These are phyloP conservation scores for Steromphala cineraria DNA, from an alignment of 2,888 invertebrate species.

Conservation along the genomic window DNA sequence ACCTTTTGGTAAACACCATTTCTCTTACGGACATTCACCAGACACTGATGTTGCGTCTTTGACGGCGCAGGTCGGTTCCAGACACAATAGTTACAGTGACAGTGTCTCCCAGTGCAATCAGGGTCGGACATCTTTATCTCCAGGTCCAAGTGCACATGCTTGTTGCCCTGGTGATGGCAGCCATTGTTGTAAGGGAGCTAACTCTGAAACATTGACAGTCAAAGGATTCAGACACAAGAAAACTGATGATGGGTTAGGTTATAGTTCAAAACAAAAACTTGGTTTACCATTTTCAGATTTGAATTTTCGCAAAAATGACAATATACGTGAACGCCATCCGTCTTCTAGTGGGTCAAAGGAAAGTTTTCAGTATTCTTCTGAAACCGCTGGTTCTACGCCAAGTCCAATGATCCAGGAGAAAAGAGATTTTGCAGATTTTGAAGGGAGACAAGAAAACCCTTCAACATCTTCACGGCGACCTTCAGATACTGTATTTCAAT, in stretches of 20 bases:
- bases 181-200: constrained; percentile 25
- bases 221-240: neutral
- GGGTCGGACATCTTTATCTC: neutral
- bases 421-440: neutral
- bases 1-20: constrained; percentile 20
- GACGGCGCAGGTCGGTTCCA: constrained; percentile 7
- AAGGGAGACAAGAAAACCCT: neutral
- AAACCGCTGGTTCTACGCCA: neutral
- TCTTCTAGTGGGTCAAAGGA: neutral
- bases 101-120: neutral
- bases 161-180: neutral
- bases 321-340: neutral
- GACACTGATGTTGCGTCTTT: constrained; percentile 16
- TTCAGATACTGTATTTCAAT: neutral
- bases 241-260: neutral
- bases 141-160: constrained; percentile 13
- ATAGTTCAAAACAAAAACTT: neutral
- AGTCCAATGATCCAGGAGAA: neutral
- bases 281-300: constrained; percentile 2
- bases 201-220: constrained; percentile 16
- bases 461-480: neutral
- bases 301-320: neutral
- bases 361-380: neutral
- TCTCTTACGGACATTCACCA: constrained; percentile 31
- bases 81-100: constrained; percentile 14